These are phyloP conservation scores for Strongylocentrotus purpuratus DNA, from an alignment of 35 echinoderm and acorn worm genomes.

Conservation along the genomic window DNA sequence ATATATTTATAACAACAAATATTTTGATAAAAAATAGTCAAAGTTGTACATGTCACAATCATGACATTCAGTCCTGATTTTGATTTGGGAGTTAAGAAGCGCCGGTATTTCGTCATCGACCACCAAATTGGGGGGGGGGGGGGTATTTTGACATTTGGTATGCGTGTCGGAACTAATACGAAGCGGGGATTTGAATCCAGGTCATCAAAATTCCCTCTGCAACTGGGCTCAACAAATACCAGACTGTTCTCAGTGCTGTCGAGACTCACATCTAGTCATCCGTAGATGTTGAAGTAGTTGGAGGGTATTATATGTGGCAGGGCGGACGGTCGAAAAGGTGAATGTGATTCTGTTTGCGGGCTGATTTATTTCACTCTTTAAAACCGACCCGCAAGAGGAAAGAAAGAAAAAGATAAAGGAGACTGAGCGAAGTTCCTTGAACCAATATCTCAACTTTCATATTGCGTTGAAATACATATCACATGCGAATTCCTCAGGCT, in stretches of 20 bases:
- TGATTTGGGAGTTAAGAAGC: neutral
- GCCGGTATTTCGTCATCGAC: neutral
- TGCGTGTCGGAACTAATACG: neutral
- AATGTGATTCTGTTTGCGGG: neutral
- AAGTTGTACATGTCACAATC: too few relatives aligned
- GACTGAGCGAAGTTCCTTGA: neutral
- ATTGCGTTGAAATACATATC: neutral
- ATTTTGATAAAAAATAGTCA: too few relatives aligned
- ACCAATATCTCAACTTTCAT: neutral
- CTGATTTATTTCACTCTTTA: neutral
- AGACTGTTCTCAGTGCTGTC: neutral
- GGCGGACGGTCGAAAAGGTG: neutral
- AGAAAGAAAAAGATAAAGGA: neutral
- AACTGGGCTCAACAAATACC: conserved; percentile 11
- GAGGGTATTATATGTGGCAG: neutral
- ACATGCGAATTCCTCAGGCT: neutral
- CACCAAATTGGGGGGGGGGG: neutral
- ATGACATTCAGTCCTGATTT: neutral
- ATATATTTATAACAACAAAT: too few relatives aligned
- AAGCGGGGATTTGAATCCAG: neutral
- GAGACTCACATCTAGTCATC: neutral
- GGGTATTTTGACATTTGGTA: neutral
- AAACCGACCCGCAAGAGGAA: neutral
- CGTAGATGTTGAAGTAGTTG: conserved; percentile 35
- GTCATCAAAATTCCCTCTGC: neutral